Evolutionary conservation across 35 echinoderm and acorn worm genomes (phyloP).

Genomic region (Acanthaster planci): DNA sequence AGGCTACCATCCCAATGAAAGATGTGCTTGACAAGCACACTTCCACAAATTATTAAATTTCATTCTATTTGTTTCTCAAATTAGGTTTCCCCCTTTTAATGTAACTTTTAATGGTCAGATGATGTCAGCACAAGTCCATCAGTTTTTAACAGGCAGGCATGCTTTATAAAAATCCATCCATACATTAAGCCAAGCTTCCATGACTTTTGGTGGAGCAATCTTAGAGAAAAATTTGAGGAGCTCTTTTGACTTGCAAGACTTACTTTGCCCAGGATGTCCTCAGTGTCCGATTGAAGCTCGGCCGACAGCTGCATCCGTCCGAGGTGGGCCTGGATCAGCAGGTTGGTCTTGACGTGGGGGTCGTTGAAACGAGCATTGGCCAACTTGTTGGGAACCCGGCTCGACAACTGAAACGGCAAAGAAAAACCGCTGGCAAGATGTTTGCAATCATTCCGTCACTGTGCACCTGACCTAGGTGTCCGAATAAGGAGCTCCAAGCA

Average conservation of each 20-base stretch:
- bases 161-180: too few relatives aligned
- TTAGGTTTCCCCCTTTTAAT: too few relatives aligned
- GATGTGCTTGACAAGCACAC: too few relatives aligned
- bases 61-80: too few relatives aligned
- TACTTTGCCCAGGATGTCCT: slow-evolving; percentile 92
- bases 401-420: slow-evolving; percentile 53
- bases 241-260: not conserved
- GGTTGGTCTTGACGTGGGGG: slow-evolving; percentile 97
- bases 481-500: too few relatives aligned
- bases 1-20: too few relatives aligned
- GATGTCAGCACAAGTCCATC: too few relatives aligned
- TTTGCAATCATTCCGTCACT: not conserved
- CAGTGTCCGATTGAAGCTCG: slow-evolving; percentile 85
- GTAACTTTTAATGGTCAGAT: too few relatives aligned
- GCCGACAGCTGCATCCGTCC: slow-evolving; percentile 95
- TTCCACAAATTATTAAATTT: too few relatives aligned
- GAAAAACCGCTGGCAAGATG: not conserved
- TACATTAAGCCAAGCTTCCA: too few relatives aligned
- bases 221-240: not conserved
- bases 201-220: too few relatives aligned
- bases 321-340: slow-evolving; percentile 89
- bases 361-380: slow-evolving; percentile 89
- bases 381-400: slow-evolving; percentile 87
- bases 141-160: too few relatives aligned
- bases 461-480: not conserved